Evolutionary conservation across 2,113 vertebrate species (phyloP).

Genomic region (Onychostoma macrolepis): DNA sequence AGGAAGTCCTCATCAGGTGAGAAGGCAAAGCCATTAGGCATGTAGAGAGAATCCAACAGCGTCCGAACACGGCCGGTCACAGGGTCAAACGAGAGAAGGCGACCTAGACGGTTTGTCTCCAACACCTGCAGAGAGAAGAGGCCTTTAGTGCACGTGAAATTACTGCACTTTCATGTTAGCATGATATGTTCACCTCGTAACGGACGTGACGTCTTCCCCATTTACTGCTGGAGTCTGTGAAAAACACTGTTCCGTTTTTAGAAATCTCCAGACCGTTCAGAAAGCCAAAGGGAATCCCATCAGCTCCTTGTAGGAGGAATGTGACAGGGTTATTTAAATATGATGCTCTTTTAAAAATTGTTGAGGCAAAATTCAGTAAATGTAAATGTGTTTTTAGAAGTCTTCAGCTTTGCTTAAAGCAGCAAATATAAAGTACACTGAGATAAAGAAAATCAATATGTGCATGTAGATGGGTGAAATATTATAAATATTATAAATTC

Average conservation of each 20-base stretch:
- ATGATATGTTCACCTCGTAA: conserved; percentile 76
- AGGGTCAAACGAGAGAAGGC: conserved; percentile 69
- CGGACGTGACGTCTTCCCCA: conserved; percentile 76
- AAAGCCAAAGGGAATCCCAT: conserved; percentile 72
- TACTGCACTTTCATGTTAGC: not conserved
- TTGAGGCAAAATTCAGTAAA: not conserved
- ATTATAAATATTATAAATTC: too few species aligned
- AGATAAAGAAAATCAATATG: not conserved
- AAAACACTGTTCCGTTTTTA: conserved; percentile 71
- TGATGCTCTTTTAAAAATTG: not conserved
- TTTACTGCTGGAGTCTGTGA: conserved; percentile 77
- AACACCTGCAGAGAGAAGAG: conserved; percentile 63
- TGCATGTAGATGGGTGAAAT: not conserved
- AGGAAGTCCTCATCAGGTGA: conserved; percentile 71
- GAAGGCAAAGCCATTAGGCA: conserved; percentile 74
- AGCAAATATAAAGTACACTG: not conserved
- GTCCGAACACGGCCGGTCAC: conserved; percentile 55
- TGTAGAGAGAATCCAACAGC: conserved; percentile 72
- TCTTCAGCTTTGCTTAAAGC: not conserved
- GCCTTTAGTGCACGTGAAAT: not conserved
- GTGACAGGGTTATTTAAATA: not conserved
- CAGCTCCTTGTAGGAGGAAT: conserved; percentile 63
- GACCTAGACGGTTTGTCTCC: conserved; percentile 72
- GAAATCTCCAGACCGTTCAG: conserved; percentile 77
- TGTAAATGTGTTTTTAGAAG: not conserved